Conservation (phyloP, 1,140 invertebrate genomes). For the Homalodisca vitripennis region DNA sequence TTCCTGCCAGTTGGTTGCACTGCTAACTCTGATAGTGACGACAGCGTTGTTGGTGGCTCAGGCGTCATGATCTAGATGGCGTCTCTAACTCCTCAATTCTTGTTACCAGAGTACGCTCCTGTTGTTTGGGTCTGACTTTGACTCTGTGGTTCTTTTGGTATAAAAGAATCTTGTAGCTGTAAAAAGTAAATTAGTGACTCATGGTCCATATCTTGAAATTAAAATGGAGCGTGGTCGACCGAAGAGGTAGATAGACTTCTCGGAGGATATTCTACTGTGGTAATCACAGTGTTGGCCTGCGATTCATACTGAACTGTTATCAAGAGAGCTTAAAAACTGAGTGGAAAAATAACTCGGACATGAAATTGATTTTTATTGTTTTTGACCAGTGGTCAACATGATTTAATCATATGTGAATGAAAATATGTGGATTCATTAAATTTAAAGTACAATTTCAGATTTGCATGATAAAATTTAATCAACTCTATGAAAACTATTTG, state of each 20-base stretch:
- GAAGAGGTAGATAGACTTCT: too few relatives aligned
- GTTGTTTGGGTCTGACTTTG: conserved; percentile 15
- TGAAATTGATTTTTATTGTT: too few relatives aligned
- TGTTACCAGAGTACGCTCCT: conserved; percentile 21
- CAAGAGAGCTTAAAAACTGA: too few relatives aligned
- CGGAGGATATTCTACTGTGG: too few relatives aligned
- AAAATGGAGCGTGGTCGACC: too few relatives aligned
- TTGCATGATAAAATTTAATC: conserved; percentile 5
- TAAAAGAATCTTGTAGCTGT: conserved; percentile 16
- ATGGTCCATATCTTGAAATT: neutral
- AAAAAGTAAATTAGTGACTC: neutral
- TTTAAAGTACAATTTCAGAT: conserved; percentile 2
- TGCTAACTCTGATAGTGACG: conserved; percentile 4
- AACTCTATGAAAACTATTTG: neutral
- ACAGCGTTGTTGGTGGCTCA: neutral
- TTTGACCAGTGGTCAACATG: too few relatives aligned
- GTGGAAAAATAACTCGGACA: too few relatives aligned
- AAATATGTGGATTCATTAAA: too few relatives aligned
- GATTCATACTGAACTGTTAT: too few relatives aligned
- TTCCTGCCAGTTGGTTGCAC: neutral
- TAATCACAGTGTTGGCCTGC: too few relatives aligned
- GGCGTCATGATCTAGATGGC: conserved; percentile 6
- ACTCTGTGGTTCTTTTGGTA: conserved; percentile 13
- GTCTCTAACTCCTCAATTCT: conserved; percentile 11
- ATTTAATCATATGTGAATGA: too few relatives aligned